phyloP scores from a whole-genome alignment of 2,113 vertebrate species.

The Epinephelus cyanopodus region DNA sequence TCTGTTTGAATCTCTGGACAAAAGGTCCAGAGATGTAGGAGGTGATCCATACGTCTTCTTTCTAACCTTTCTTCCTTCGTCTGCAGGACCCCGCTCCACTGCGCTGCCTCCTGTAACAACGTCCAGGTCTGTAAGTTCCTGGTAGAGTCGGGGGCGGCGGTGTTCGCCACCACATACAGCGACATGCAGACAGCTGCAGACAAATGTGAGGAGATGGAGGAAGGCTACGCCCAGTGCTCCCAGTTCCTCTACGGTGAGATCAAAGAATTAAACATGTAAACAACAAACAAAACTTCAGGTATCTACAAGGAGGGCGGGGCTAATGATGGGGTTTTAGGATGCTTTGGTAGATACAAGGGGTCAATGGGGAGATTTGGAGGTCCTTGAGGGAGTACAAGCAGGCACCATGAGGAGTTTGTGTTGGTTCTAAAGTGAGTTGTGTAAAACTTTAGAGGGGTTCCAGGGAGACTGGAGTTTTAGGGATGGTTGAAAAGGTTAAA shows the following conservation, averaged over 20 bases:
- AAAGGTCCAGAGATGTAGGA: not conserved
- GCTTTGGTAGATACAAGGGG: too few relatives aligned
- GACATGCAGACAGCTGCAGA: slow-evolving; percentile 95
- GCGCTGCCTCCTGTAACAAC: slow-evolving; percentile 96
- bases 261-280: too few relatives aligned
- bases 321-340: not conserved
- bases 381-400: not conserved
- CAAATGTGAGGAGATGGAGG: slow-evolving; percentile 97
- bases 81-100: slow-evolving; percentile 93
- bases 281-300: not conserved
- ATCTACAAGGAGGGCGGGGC: not conserved
- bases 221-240: slow-evolving; percentile 95
- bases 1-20: too few relatives aligned
- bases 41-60: not conserved
- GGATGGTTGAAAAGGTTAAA: too few relatives aligned
- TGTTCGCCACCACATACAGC: slow-evolving; percentile 94
- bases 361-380: too few relatives aligned
- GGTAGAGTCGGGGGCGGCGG: slow-evolving; percentile 93
- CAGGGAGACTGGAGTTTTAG: too few relatives aligned
- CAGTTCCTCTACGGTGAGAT: slow-evolving; percentile 94
- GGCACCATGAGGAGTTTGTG: not conserved
- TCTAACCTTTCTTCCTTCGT: not conserved
- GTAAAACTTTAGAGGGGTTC: not conserved
- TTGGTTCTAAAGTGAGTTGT: not conserved
- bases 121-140: slow-evolving; percentile 96